A percentile compares a stretch with the other conserved stretches of the same genome.
Conservation (phyloP, 2,797 vertebrate genomes). For the Galagoides demidoff region DNA sequence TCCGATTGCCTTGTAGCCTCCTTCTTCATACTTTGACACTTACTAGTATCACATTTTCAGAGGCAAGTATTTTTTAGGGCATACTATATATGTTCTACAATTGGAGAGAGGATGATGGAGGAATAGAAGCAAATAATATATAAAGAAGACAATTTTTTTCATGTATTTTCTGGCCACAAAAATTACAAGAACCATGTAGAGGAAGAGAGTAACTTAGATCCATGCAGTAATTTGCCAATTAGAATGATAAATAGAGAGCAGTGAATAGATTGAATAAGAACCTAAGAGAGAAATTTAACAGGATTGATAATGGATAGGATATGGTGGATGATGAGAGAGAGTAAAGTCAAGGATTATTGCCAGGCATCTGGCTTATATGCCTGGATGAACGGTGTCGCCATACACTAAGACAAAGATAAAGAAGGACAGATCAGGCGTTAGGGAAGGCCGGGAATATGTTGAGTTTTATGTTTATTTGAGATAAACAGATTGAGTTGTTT, state of each 20-base stretch:
- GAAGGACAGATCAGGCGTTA: neutral
- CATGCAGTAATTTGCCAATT: neutral
- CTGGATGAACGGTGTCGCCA: neutral
- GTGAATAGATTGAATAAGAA: neutral
- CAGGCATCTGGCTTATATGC: neutral
- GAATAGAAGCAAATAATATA: neutral
- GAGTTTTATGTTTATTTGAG: slow-evolving; percentile 1
- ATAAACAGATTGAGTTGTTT: neutral
- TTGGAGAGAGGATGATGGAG: neutral
- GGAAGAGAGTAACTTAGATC: neutral
- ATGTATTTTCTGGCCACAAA: neutral
- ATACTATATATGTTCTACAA: neutral
- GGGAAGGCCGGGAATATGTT: neutral
- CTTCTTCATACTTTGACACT: neutral
- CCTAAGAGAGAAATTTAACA: neutral
- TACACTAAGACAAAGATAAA: neutral
- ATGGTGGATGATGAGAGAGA: neutral
- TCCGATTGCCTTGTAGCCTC: neutral
- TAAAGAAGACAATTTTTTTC: neutral
- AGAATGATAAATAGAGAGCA: neutral
- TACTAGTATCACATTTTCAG: neutral
- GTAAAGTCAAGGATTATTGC: neutral
- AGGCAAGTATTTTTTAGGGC: neutral
- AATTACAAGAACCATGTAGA: neutral
- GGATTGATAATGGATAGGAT: neutral